These are phyloP conservation scores for Hippopotamus amphibius DNA, from an alignment of 2,113 vertebrate species.

Conservation along the genomic window DNA sequence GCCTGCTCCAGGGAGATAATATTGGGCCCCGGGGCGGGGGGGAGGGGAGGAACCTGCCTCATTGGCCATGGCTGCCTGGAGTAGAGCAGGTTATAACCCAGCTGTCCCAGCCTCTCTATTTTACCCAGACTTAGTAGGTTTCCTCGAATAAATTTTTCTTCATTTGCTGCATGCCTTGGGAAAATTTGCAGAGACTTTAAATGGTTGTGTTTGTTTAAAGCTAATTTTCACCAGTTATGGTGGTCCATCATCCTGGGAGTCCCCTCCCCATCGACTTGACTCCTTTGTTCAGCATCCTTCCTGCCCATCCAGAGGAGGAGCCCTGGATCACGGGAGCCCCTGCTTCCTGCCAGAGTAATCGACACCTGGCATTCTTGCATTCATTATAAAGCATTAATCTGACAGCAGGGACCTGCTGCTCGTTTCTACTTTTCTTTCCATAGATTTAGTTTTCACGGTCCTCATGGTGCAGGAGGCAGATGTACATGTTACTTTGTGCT, in stretches of 20 bases:
- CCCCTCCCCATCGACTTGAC: accelerated
- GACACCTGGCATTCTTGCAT: too few relatives aligned
- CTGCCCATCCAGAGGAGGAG: not conserved
- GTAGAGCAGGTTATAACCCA: not conserved
- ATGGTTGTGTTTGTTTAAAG: not conserved
- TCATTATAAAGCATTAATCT: accelerated
- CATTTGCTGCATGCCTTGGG: not conserved
- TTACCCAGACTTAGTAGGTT: not conserved
- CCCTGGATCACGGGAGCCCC: not conserved
- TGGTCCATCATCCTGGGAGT: not conserved
- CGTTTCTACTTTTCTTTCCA: not conserved
- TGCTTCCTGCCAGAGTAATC: not conserved
- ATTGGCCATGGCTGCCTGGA: not conserved
- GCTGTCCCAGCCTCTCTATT: not conserved
- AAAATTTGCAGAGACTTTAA: not conserved
- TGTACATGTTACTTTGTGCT: not conserved
- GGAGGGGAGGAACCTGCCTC: not conserved
- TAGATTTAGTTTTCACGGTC: not conserved
- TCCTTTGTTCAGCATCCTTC: accelerated
- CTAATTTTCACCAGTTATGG: too few relatives aligned
- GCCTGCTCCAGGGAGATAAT: not conserved
- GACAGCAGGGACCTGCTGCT: not conserved
- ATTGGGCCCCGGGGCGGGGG: too few relatives aligned
- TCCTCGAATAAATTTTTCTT: not conserved
- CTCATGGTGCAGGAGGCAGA: not conserved